Evolutionary conservation across 1,140 invertebrate species (phyloP).

Genomic region (Dinothrombium tinctorium): DNA sequence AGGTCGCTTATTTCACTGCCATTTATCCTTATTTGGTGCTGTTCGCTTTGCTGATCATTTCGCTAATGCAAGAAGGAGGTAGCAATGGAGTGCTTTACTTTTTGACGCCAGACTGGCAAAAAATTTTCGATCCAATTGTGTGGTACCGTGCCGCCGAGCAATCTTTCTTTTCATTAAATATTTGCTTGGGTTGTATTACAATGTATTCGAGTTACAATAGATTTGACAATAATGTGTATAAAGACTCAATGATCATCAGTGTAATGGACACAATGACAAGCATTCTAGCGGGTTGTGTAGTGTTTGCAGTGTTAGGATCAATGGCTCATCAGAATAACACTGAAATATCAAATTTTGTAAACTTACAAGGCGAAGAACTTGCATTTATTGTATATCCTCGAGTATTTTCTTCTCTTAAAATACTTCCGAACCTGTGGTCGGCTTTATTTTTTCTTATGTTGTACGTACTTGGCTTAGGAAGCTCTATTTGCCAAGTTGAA

Average conservation of each 20-base stretch:
- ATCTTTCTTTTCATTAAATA: slow-evolving; percentile 55
- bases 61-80: slow-evolving; percentile 24
- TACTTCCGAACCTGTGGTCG: slow-evolving; percentile 66
- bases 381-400: slow-evolving; percentile 91
- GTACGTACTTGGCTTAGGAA: slow-evolving; percentile 42
- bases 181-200: slow-evolving; percentile 48
- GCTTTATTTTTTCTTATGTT: slow-evolving; percentile 86
- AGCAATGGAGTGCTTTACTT: slow-evolving; percentile 25
- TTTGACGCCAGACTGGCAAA: slow-evolving; percentile 19
- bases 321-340: slow-evolving; percentile 23
- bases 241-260: slow-evolving; percentile 74
- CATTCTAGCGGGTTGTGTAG: slow-evolving; percentile 90
- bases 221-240: slow-evolving; percentile 60
- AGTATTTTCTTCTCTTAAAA: slow-evolving; percentile 83
- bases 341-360: neutral
- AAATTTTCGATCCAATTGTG: slow-evolving; percentile 20
- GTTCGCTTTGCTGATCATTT: slow-evolving; percentile 21
- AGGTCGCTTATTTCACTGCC: slow-evolving; percentile 27
- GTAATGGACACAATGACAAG: slow-evolving; percentile 85
- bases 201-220: slow-evolving; percentile 61
- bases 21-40: slow-evolving; percentile 25
- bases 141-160: slow-evolving; percentile 68
- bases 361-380: slow-evolving; percentile 36
- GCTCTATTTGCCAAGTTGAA: slow-evolving; percentile 14
- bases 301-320: slow-evolving; percentile 80